These are phyloP conservation scores for Cyprinella venusta DNA, from an alignment of 2,797 vertebrate genomes.

Conservation along the genomic window DNA sequence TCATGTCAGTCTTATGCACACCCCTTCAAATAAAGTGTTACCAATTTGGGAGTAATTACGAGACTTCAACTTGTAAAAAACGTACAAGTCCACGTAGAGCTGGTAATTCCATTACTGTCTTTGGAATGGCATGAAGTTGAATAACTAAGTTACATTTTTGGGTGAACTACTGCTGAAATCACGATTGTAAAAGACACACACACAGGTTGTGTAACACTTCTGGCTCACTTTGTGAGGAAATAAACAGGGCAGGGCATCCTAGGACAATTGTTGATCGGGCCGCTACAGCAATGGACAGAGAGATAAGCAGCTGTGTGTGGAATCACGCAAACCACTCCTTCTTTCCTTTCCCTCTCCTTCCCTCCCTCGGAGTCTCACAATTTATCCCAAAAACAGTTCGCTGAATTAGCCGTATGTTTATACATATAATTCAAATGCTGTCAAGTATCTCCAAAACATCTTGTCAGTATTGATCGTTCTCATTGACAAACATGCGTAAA, in stretches of 20 bases:
- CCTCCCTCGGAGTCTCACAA: conserved; percentile 10
- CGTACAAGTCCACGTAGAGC: background rate
- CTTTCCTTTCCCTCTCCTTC: background rate
- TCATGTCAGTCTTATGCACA: no score
- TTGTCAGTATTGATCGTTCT: conserved; percentile 41
- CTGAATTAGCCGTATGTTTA: conserved; percentile 38
- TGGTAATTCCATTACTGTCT: background rate
- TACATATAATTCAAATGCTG: conserved; percentile 22
- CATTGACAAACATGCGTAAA: conserved; percentile 22
- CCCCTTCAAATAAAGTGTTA: no score
- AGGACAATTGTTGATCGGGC: conserved; percentile 73
- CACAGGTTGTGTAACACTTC: conserved; percentile 40
- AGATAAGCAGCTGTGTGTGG: conserved; percentile 75
- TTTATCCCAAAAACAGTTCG: conserved; percentile 30
- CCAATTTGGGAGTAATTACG: no score
- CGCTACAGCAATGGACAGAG: conserved; percentile 72
- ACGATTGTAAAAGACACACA: conserved; percentile 2
- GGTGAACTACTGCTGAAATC: conserved; percentile 39
- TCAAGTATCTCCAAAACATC: conserved; percentile 33
- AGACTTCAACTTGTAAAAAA: background rate
- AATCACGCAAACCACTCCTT: conserved; percentile 41
- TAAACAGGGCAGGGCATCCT: conserved; percentile 60
- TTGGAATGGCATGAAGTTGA: background rate
- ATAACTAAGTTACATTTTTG: background rate
- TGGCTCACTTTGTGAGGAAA: conserved; percentile 41